Evolutionary conservation across 2,113 vertebrate genomes (phyloP), one percentile per base, ranked within the genome.

Genomic region (Casuarius casuarius): DNA sequence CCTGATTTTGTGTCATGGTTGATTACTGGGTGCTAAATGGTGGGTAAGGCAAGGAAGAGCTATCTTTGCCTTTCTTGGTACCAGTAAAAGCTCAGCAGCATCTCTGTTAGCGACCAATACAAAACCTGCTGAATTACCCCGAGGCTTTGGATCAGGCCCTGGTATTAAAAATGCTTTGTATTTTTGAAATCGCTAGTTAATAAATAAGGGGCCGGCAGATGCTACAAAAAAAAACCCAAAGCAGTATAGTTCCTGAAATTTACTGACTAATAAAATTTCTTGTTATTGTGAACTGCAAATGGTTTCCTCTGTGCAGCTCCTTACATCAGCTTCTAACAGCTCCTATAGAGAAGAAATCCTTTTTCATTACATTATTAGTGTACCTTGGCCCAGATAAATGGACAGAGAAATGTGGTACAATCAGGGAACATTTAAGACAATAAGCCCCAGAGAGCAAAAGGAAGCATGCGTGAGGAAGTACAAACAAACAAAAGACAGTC

Each of bases 231-330:
- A 72, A 38, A 8, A n/a, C n/a, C 38, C 81, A 95, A 97, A 92
- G 92, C 91, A 83, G 87, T 94, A 80, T 92, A 91, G 95, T 92
- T 74, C 84, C 84, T 80, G 78, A 84, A 78, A 96, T 97, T 97
- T 97, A 96, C 91, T 91, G 93, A 83, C 92, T 95, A 96, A 96
- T 97, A 95, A 97, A 97, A 92, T 56, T 59, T 89, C 52, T 42
- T 96, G 92, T 86, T 96, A 95, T 63, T 94, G 96, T 91, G 96
- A 94, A 96, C 92, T 90, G 89, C 77, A 95, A 97, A 95, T 86
- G 74, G 81, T 76, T 95, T 96, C 92, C 92, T 97, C 91, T 67
- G 25, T 87, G 91, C 87, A 90, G 87, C 71, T 96, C 81, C 89
- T 94, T 91, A 95, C 91, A 95, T 83, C 74, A 80, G 74, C 70